Percentiles rank a stretch among this genome's conserved stretches.
Evolutionary conservation across 2,113 vertebrate species (phyloP).

Genomic region (Plecturocebus donacophilus): DNA sequence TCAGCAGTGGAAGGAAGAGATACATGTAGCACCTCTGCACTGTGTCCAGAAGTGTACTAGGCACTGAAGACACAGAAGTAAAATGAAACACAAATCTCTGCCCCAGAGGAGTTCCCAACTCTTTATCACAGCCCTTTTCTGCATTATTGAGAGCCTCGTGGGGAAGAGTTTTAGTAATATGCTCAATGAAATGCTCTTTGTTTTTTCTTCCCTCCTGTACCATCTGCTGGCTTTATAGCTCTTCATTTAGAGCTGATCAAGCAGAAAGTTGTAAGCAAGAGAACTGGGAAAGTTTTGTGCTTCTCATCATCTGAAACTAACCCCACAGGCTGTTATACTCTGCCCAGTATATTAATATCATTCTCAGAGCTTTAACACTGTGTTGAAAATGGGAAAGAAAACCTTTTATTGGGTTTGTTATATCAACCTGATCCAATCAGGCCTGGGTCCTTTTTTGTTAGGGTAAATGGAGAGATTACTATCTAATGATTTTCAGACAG

Average conservation of each 20-base stretch:
- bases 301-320: slow-evolving; percentile 24
- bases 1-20: neutral
- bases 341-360: neutral
- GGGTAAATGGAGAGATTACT: slow-evolving; percentile 13
- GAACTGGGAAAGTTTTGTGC: neutral
- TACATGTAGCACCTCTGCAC: neutral
- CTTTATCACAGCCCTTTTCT: neutral
- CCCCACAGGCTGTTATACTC: neutral
- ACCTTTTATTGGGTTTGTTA: slow-evolving; percentile 48
- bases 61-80: neutral
- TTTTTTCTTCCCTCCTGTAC: neutral
- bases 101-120: neutral
- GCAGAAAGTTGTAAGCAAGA: neutral
- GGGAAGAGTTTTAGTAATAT: neutral
- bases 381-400: slow-evolving; percentile 23
- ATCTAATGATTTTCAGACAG: neutral
- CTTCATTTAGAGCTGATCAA: neutral
- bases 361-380: slow-evolving; percentile 21
- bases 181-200: neutral
- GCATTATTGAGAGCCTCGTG: neutral
- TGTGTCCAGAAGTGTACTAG: neutral
- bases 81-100: neutral
- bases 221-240: neutral
- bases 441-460: slow-evolving; percentile 6
- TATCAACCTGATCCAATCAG: slow-evolving; percentile 41